Conservation (phyloP, 2,797 vertebrate genomes). For the Cottoperca gobio region DNA sequence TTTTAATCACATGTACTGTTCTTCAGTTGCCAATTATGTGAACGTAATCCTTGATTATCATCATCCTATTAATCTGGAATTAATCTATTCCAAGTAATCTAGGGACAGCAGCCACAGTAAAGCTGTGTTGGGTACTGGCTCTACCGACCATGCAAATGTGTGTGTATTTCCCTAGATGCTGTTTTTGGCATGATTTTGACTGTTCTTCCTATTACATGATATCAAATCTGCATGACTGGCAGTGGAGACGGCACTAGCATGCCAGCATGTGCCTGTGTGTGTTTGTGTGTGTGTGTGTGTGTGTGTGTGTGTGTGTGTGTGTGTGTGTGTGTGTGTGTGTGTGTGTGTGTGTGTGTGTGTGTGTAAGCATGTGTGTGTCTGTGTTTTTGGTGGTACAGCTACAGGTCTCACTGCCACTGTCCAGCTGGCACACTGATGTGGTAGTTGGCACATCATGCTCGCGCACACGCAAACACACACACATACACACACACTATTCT, state of each 20-base stretch:
- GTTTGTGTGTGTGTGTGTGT: slow-evolving; percentile 14
- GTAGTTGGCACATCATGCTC: slow-evolving; percentile 58
- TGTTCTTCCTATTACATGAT: slow-evolving; percentile 51
- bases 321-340: slow-evolving; percentile 40
- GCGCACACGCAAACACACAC: slow-evolving; percentile 10
- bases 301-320: slow-evolving; percentile 28
- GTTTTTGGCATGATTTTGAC: slow-evolving; percentile 41
- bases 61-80: slow-evolving; percentile 61
- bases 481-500: slow-evolving; percentile 23
- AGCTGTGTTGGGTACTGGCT: slow-evolving; percentile 14
- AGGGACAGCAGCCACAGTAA: slow-evolving; percentile 33
- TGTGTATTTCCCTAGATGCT: slow-evolving; percentile 42
- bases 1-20: slow-evolving; percentile 15
- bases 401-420: slow-evolving; percentile 59
- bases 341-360: slow-evolving; percentile 31
- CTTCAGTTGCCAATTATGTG: slow-evolving; percentile 30
- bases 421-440: slow-evolving; percentile 62
- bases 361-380: slow-evolving; percentile 41
- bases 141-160: slow-evolving; percentile 12
- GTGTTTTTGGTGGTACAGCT: slow-evolving; percentile 41
- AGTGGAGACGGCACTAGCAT: slow-evolving; percentile 29
- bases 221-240: slow-evolving; percentile 67
- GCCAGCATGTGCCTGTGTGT: slow-evolving; percentile 42
- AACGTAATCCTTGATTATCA: slow-evolving; percentile 46
- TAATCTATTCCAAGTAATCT: slow-evolving; percentile 58